Base-by-base conservation (phyloP, 1,140 invertebrate genomes). In the Heliconius melpomene region DNA sequence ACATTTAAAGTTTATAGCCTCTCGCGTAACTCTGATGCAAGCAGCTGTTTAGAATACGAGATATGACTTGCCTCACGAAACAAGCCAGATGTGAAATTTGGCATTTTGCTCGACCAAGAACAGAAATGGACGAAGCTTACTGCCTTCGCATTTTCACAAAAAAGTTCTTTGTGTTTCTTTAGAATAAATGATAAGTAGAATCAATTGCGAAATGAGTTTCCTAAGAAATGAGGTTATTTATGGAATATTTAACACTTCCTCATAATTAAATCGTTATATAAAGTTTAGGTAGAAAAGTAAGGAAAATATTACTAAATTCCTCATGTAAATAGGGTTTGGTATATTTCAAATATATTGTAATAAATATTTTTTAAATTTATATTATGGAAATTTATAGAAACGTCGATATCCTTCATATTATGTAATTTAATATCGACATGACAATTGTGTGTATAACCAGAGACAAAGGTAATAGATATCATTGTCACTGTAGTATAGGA, bases 11-110 rank as follows among this genome's bases (percentile, higher is more conserved):
- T 57, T 57, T 57, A 57, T 57, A 57, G n/a, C 54, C 54, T 23
- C 54, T 52, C 50, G 54, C 54, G 54, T 57, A 57, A 57, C 20
- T n/a, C 54, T 57, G 54, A 66, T 29, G 60, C 60, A 66, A 66
- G 60, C 60, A 29, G 60, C 23, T 74, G 38, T 26, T 74, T 74
- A 13, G 20, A 74, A 74, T 74, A 74, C 46, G 9, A 16, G 38
- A 50, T 74, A 74, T 74, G 72, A 74, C 72, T 40, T 16, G 11
- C 72, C 20, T 7, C 72, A 26, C 72, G 72, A 50, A 74, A 74
- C 72, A 50, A 46, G 72, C 40, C 72, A 74, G 72, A 74, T 29
- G 72, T 74, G 40, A 74, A 74, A 74, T 74, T 50, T 50, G 40
- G 72, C 40, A 74, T 50, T 74, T 74, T 50, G 72, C 29, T 66